phyloP scores from a whole-genome alignment of 2,113 vertebrate species.

The Chloroceryle aenea region DNA sequence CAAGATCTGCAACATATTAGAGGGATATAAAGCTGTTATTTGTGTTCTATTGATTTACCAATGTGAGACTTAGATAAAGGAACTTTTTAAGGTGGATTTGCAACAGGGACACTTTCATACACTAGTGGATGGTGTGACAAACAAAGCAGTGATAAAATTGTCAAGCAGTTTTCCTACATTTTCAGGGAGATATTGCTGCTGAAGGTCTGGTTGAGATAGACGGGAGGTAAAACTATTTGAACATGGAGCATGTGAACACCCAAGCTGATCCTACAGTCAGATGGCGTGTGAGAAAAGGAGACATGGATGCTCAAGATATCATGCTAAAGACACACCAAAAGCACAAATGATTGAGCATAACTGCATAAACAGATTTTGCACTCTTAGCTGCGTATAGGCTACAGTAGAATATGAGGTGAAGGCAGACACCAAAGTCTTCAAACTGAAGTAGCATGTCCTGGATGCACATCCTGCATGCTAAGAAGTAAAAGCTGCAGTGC shows the following conservation, averaged over 20 bases:
- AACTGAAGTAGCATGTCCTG: background rate
- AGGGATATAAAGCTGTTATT: background rate
- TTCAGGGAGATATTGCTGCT: background rate
- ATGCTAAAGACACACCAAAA: background rate
- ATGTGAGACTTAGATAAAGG: background rate
- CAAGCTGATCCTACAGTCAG: background rate
- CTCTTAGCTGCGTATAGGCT: background rate
- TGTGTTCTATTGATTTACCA: background rate
- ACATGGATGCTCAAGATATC: background rate
- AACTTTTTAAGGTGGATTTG: background rate
- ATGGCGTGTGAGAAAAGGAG: background rate
- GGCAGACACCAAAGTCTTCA: background rate
- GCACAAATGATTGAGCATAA: accelerated
- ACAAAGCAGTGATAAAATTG: background rate
- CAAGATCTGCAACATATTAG: background rate
- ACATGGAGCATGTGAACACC: accelerated
- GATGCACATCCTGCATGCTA: too few species aligned
- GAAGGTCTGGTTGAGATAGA: background rate
- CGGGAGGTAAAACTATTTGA: background rate
- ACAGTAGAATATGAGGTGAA: background rate
- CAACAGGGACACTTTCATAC: background rate
- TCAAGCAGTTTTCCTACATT: background rate
- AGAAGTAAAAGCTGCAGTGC: background rate
- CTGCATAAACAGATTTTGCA: background rate
- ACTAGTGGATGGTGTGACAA: background rate